A percentile compares a stretch with the other conserved stretches of the same genome.
Evolutionary conservation across 2,888 invertebrate genomes (phyloP).

Genomic region (Nephrotoma flavescens): DNA sequence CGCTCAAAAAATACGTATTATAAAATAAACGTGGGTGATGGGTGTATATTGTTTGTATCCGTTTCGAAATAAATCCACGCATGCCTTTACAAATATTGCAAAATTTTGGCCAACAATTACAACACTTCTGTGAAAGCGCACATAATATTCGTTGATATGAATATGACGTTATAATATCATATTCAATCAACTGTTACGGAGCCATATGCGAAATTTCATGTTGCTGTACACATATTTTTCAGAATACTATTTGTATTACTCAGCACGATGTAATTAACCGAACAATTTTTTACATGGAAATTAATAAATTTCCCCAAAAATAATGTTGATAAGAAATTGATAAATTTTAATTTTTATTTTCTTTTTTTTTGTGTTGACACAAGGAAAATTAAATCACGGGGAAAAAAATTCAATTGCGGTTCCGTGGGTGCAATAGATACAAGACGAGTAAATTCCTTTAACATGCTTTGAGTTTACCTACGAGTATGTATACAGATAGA

Average conservation of each 20-base stretch:
- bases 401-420: not conserved
- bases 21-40: not conserved
- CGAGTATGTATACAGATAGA: not conserved
- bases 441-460: not conserved
- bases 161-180: not conserved
- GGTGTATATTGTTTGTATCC: not conserved
- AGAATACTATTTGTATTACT: not conserved
- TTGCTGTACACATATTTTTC: not conserved
- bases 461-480: not conserved
- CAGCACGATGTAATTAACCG: not conserved
- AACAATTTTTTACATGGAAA: not conserved
- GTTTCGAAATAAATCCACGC: not conserved
- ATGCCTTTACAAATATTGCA: not conserved
- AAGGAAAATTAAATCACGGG: not conserved
- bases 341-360: not conserved
- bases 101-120: not conserved
- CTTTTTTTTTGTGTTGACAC: not conserved
- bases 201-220: not conserved
- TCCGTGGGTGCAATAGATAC: not conserved
- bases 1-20: not conserved
- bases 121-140: not conserved
- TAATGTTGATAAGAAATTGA: not conserved
- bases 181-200: not conserved
- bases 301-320: not conserved
- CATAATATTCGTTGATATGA: no score